Percentiles rank a stretch among this genome's conserved stretches.
Evolutionary conservation across 2,797 vertebrate species (phyloP).

Genomic region (Poeciliopsis paucimaculata): DNA sequence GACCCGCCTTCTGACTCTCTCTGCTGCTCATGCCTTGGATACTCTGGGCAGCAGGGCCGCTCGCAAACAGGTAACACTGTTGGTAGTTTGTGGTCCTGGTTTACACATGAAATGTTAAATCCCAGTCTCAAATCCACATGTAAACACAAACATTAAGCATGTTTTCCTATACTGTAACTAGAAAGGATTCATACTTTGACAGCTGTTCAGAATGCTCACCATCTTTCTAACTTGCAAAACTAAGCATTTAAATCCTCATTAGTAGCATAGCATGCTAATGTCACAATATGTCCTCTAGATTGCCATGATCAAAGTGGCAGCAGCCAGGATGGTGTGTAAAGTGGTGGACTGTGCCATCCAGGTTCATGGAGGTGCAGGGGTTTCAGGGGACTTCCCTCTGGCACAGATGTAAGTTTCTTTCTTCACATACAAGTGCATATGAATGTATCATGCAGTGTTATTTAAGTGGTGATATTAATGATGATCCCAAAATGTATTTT

Average conservation of each 20-base stretch:
- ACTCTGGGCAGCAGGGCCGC: slow-evolving; percentile 80
- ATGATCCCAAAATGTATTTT: neutral
- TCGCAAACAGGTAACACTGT: slow-evolving; percentile 84
- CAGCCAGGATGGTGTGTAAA: slow-evolving; percentile 86
- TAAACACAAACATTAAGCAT: neutral
- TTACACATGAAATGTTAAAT: neutral
- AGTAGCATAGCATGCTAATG: neutral
- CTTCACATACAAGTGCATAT: neutral
- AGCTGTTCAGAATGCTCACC: neutral
- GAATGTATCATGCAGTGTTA: neutral
- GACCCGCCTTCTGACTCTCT: slow-evolving; percentile 87
- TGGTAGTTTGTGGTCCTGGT: neutral
- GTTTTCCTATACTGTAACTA: neutral
- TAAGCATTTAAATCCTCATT: neutral
- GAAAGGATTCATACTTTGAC: neutral
- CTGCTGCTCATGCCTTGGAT: slow-evolving; percentile 86
- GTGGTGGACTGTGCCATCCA: slow-evolving; percentile 92
- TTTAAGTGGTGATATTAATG: neutral
- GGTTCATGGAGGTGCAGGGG: slow-evolving; percentile 88
- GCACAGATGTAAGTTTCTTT: slow-evolving; percentile 88
- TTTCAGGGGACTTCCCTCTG: slow-evolving; percentile 90
- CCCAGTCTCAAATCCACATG: neutral
- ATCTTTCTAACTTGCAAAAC: neutral
- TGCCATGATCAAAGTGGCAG: slow-evolving; percentile 93
- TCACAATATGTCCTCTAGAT: slow-evolving; percentile 75